phyloP scores from a whole-genome alignment of 2,888 invertebrate species.

The Ganaspis brasiliensis region DNA sequence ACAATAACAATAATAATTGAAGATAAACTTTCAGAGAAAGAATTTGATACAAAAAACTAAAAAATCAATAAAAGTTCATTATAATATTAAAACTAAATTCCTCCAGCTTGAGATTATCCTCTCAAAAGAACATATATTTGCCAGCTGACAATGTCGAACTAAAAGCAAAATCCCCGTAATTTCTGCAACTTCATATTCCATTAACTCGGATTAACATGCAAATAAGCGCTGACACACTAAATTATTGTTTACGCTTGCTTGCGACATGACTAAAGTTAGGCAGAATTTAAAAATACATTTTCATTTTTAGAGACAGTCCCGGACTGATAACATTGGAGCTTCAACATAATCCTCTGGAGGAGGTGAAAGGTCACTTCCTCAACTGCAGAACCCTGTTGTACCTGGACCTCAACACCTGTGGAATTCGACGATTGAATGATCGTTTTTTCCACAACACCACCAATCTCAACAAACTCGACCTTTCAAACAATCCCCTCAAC shows the following conservation, averaged over 20 bases:
- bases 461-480: slow-evolving; percentile 85
- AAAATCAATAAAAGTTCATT: too few relatives aligned
- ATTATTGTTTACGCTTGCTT: neutral
- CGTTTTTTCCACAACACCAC: slow-evolving; percentile 87
- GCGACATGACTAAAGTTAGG: neutral
- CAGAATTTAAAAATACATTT: neutral
- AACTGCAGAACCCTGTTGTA: slow-evolving; percentile 86
- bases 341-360: slow-evolving; percentile 85
- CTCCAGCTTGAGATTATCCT: too few relatives aligned
- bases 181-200: neutral
- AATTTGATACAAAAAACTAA: too few relatives aligned
- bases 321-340: slow-evolving; percentile 87
- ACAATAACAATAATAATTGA: too few relatives aligned
- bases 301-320: slow-evolving; percentile 84
- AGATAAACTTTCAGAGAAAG: too few relatives aligned
- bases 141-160: neutral
- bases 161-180: neutral
- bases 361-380: slow-evolving; percentile 85
- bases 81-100: too few relatives aligned
- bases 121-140: too few relatives aligned
- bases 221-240: neutral
- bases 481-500: slow-evolving; percentile 86
- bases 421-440: slow-evolving; percentile 83
- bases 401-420: slow-evolving; percentile 86
- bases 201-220: neutral